These are phyloP conservation scores for Phortica variegata DNA, from an alignment of 1,140 invertebrate genomes.

Conservation along the genomic window DNA sequence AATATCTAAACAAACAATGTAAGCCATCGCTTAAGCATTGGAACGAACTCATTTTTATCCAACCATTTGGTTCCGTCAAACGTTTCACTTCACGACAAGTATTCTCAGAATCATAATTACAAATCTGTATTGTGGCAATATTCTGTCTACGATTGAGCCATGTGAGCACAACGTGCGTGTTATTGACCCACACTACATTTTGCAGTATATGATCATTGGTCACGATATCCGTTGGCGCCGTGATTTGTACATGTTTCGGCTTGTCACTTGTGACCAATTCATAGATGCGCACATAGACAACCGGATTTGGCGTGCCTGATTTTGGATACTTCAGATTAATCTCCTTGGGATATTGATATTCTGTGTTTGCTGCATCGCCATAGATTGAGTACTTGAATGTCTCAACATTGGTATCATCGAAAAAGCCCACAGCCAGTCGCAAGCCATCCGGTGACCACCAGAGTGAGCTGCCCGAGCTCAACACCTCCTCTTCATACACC, in stretches of 20 bases:
- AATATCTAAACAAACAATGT: constrained; percentile 41
- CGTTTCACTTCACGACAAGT: constrained; percentile 35
- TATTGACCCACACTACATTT: constrained; percentile 76
- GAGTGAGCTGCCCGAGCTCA: constrained; percentile 78
- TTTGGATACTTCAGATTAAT: constrained; percentile 82
- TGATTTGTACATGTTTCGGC: constrained; percentile 29
- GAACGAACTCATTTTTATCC: constrained; percentile 37
- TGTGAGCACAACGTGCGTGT: constrained; percentile 68
- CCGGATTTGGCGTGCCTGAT: constrained; percentile 76
- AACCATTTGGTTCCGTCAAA: constrained; percentile 42
- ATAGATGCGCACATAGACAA: constrained; percentile 68
- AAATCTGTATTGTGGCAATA: constrained; percentile 55
- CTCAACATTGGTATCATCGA: constrained; percentile 75
- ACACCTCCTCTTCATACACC: constrained; percentile 88
- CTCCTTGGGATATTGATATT: constrained; percentile 86
- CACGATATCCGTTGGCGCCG: constrained; percentile 59
- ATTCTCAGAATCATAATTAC: constrained; percentile 25
- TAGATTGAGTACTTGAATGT: constrained; percentile 68
- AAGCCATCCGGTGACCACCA: constrained; percentile 85
- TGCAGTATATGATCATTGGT: constrained; percentile 60
- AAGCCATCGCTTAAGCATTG: constrained; percentile 28
- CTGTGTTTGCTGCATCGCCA: constrained; percentile 62
- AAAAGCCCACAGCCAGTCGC: constrained; percentile 77
- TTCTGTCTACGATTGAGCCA: constrained; percentile 91
- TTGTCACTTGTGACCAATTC: constrained; percentile 60